phyloP scores from a whole-genome alignment of 2,888 invertebrate genomes.

The Sthenelais limicola region DNA sequence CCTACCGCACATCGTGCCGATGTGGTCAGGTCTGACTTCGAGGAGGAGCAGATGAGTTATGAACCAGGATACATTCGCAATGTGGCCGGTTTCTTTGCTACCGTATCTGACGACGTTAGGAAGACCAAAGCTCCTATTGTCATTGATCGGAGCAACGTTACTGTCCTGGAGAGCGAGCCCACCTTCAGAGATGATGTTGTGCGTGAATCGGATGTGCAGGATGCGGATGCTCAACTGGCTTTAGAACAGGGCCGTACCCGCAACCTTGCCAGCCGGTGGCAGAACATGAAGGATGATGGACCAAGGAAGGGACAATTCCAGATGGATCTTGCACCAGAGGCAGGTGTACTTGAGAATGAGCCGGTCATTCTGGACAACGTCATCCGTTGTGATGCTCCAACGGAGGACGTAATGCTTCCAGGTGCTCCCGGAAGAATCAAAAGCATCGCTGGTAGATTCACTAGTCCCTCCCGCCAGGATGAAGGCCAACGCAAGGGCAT shows the following conservation, averaged over 20 bases:
- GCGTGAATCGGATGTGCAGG: constrained; percentile 36
- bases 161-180: constrained; percentile 37
- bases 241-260: constrained; percentile 21
- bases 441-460: constrained; percentile 17
- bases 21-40: constrained; percentile 29
- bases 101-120: constrained; percentile 19
- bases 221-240: constrained; percentile 30
- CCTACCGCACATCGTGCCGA: constrained; percentile 25
- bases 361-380: constrained; percentile 40
- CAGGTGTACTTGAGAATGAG: constrained; percentile 42
- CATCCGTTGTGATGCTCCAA: constrained; percentile 22
- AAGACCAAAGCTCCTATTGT: background rate
- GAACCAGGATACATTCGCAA: constrained; percentile 37
- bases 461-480: constrained; percentile 4
- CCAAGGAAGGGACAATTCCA: constrained; percentile 23
- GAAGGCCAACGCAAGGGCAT: constrained; percentile 6
- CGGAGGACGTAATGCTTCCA: constrained; percentile 40
- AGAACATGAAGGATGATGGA: constrained; percentile 36
- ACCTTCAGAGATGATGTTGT: constrained; percentile 36
- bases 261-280: constrained; percentile 38
- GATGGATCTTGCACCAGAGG: constrained; percentile 36
- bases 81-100: constrained; percentile 25
- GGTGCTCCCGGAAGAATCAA: constrained; percentile 31
- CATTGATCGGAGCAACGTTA: constrained; percentile 27
- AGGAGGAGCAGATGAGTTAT: constrained; percentile 38